Conservation (phyloP, 1,140 invertebrate genomes). For the Phymastichus coffea region DNA sequence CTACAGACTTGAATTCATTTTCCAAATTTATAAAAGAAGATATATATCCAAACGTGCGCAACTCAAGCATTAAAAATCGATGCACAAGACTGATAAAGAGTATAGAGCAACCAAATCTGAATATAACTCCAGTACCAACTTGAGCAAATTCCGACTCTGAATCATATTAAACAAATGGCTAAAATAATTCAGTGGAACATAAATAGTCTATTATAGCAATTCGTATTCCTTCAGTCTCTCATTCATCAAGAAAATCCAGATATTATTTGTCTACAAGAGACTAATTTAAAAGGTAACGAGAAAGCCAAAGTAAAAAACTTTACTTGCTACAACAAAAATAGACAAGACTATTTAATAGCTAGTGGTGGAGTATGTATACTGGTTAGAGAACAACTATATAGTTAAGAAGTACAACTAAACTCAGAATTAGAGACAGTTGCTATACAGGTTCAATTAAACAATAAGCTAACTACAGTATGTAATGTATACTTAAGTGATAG, state of each 20-base stretch:
- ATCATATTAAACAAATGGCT: neutral
- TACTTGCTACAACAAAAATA: neutral
- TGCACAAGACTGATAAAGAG: neutral
- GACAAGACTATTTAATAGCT: no score
- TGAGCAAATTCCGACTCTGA: neutral
- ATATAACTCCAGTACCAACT: no score
- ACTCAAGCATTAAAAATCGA: no score
- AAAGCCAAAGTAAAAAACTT: neutral
- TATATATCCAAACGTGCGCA: no score
- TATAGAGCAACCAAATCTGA: no score
- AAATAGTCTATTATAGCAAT: neutral
- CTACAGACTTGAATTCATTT: neutral
- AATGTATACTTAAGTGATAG: no score
- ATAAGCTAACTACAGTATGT: neutral
- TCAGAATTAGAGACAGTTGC: constrained; percentile 34
- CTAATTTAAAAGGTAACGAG: neutral
- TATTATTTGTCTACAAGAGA: no score
- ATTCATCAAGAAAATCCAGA: neutral
- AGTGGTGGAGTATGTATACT: constrained; percentile 37
- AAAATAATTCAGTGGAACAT: neutral
- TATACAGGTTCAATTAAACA: neutral
- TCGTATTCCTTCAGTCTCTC: neutral
- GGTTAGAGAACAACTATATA: constrained; percentile 29
- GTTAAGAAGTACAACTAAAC: constrained; percentile 32
- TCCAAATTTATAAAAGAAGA: neutral